These are phyloP conservation scores for Luperina nickerlii DNA, from an alignment of 2,888 invertebrate species.

Conservation along the genomic window DNA sequence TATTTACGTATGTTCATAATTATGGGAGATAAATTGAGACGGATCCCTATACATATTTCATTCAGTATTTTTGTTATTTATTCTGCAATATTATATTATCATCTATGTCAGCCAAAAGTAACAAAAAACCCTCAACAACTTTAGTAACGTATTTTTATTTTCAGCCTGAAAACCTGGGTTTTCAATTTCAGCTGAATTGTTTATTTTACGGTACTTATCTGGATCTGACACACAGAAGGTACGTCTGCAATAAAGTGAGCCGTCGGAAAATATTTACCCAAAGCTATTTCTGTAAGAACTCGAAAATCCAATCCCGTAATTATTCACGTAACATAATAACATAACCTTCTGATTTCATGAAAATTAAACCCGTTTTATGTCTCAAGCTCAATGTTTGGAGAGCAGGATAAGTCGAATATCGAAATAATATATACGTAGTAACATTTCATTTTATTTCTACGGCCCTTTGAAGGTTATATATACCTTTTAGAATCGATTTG, in stretches of 20 bases:
- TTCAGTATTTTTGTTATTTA: slow-evolving; percentile 26
- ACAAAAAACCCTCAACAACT: neutral
- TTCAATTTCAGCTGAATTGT: slow-evolving; percentile 11
- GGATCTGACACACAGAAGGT: neutral
- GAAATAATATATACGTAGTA: slow-evolving; percentile 52
- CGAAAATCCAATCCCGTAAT: slow-evolving; percentile 40
- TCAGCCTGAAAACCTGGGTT: neutral
- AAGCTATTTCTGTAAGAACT: slow-evolving; percentile 27
- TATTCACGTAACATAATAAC: slow-evolving; percentile 52
- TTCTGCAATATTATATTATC: neutral
- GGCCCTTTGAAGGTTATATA: slow-evolving; percentile 12
- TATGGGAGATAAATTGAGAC: neutral
- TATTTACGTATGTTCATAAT: neutral
- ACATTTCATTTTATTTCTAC: slow-evolving; percentile 49
- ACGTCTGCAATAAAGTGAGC: slow-evolving; percentile 8
- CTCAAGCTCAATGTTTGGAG: slow-evolving; percentile 47
- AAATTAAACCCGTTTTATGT: slow-evolving; percentile 54
- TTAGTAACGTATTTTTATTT: slow-evolving; percentile 13
- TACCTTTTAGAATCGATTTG: slow-evolving; percentile 29
- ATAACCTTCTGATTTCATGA: slow-evolving; percentile 49
- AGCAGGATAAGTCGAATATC: slow-evolving; percentile 47
- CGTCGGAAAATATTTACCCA: slow-evolving; percentile 7
- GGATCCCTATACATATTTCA: neutral
- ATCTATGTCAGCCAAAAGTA: neutral
- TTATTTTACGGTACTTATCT: neutral